Evolutionary conservation across 2,797 vertebrate genomes (phyloP).

Genomic region (Petrocephalus schoutedeni): DNA sequence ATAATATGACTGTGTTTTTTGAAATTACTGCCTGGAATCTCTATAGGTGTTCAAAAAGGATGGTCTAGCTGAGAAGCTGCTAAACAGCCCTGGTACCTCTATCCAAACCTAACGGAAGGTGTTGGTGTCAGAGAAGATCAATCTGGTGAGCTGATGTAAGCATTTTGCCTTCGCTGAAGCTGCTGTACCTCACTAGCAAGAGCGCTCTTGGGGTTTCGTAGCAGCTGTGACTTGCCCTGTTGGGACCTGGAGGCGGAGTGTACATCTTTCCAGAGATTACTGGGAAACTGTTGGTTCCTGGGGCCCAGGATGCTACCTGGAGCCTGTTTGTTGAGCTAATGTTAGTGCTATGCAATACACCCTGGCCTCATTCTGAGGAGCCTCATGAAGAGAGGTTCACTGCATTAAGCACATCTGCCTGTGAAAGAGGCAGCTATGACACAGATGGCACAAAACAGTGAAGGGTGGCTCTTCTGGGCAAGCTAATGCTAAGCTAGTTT

Average conservation of each 20-base stretch:
- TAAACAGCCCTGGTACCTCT: neutral
- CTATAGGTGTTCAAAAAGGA: neutral
- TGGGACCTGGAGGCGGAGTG: neutral
- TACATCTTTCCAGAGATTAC: neutral
- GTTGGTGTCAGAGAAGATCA: neutral
- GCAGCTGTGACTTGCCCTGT: neutral
- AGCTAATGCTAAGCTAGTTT: neutral
- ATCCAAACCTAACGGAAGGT: neutral
- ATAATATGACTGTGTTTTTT: neutral
- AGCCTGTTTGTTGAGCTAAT: neutral
- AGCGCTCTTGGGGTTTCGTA: neutral
- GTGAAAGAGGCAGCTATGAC: neutral
- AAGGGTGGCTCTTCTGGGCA: neutral
- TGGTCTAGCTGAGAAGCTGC: neutral
- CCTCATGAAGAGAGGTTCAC: neutral
- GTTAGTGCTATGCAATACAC: neutral
- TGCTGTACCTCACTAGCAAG: neutral
- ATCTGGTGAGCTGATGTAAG: neutral
- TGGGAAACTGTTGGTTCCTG: neutral
- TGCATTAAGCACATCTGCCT: neutral
- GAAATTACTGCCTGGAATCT: neutral
- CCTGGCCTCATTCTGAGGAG: neutral
- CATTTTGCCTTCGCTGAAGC: neutral
- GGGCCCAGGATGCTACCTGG: neutral
- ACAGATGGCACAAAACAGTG: neutral